Base-by-base conservation (phyloP, 1,140 invertebrate genomes). In the Colletes gigas region DNA sequence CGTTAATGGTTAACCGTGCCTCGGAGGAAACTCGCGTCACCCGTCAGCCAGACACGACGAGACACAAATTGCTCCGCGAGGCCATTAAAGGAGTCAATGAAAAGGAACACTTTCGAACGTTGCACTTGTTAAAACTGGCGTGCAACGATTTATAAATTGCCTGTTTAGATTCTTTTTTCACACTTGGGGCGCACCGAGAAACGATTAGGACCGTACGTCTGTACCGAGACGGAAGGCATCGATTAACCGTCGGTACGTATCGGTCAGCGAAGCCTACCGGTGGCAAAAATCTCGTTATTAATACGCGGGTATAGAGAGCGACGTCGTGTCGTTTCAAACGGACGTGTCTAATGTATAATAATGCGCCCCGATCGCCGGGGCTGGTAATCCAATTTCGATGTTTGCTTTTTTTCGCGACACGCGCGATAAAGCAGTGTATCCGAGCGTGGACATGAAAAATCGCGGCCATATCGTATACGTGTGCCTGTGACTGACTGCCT, bases 331-430 rank as follows among this genome's bases (percentile, higher is more conserved):
- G 59, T 72, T 62, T 41, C 57, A 17, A 55, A 7, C 10, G 39
- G 68, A 72, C 60, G 69, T 79, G 71, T 65, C 69, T 73, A 79
- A 79, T 65, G 70, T 73, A 73, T 73, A 79, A 73, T 73, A 79
- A 78, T 47, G 50, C 9, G 19, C 12, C n/a, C n/a, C 68, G 77
- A 72, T 78, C 66, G 55, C 69, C 7, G 59, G 30, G 6, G 8
- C 14, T n/a, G 47, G 77, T 79, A 79, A 79, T 79, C 77, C 77
- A 79, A 79, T 79, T 79, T 79, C 77, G 77, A 79, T 65, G 69
- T 79, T 79, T 79, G 77, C 63, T 79, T 79, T 79, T 50, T 79
- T 79, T 73, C 50, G 60, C 52, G 77, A 79, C 77, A 79, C 60
- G 69, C 69, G 69, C 73, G 77, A 73, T 73, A 79, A 79, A 79